Conservation (phyloP, 2,888 invertebrate species). For the Cenopis cana region DNA sequence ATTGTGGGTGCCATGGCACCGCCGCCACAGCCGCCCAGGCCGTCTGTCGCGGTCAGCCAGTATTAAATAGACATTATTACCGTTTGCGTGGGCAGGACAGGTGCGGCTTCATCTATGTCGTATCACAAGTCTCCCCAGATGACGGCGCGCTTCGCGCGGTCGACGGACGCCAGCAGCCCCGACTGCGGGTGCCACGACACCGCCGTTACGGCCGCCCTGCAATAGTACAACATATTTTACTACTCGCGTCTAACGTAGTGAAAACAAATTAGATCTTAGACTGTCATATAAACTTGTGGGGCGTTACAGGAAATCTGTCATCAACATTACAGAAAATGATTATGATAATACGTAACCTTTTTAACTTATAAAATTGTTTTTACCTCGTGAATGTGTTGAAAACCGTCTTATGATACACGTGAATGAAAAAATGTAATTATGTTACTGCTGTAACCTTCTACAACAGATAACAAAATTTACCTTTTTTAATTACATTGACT, state of each 20-base stretch:
- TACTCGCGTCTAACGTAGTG: background rate
- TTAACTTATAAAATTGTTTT: no score
- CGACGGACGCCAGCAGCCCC: slow-evolving; percentile 92
- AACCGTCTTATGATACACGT: no score
- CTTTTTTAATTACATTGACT: no score
- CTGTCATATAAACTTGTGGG: no score
- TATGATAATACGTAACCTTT: no score
- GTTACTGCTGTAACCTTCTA: no score
- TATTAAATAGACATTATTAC: slow-evolving; percentile 46
- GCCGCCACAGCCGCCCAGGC: slow-evolving; percentile 94
- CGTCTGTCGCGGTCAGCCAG: background rate
- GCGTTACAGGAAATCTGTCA: no score
- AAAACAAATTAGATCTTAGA: background rate
- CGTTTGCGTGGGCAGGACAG: slow-evolving; percentile 55
- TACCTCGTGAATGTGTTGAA: no score
- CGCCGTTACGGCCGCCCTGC: slow-evolving; percentile 93
- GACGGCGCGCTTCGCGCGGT: slow-evolving; percentile 91
- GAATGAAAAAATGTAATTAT: no score
- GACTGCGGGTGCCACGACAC: slow-evolving; percentile 96
- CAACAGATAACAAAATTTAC: no score
- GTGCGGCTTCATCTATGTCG: slow-evolving; percentile 62
- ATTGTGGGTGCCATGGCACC: slow-evolving; percentile 95
- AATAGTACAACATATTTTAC: slow-evolving; percentile 50
- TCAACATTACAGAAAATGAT: no score
- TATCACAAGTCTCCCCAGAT: slow-evolving; percentile 91